Base-by-base conservation (phyloP, 2,113 vertebrate species). In the Dendrocopos noguchii region DNA sequence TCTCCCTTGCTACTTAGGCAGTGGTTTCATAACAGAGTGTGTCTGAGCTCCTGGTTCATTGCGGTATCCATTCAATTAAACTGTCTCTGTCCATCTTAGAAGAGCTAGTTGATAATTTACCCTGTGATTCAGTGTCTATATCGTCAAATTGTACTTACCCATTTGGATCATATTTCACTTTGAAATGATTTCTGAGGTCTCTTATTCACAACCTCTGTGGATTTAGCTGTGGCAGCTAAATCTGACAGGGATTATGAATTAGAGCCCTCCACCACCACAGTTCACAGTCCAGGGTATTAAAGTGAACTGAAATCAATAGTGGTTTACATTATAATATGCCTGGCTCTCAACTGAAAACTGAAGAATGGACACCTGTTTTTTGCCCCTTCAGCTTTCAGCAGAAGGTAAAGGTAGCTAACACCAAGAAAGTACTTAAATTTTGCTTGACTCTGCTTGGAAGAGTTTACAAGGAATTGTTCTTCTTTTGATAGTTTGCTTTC, bases 231-330 rank as follows among this genome's bases (percentile, higher is more conserved):
- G 88, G 91, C 82, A 90, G 64, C 64, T 80, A 44, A 80, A 88
- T 91, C 85, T 90, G 79, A 78, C 72, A 64, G 36, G 56, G 53
- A 83, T 94, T 96, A 93, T 90, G 82, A 87, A 94, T 85, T 94
- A 85, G 87, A 95, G 82, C 56, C 79, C 46, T 74, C 60, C 60
- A 91, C 82, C 85, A 95, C 82, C 73, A 61, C 94, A 96, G 90
- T 90, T 94, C 91, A 88, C 65, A 77, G 61, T 91, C 85, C 57
- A 78, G 65, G 64, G 85, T 95, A 91, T 94, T 95, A 88, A 93
- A 95, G 70, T 88, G 95, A 94, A 74, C 90, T 93, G 92, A 95
- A 95, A 95, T 95, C 93, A 95, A 94, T 96, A 95, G 72, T 91
- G 90, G 85, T 95, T 95, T 95, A 86, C 80, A 91, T 96, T 78